Evolutionary conservation across 1,140 invertebrate genomes (phyloP), one percentile per base, ranked within the genome.

Genomic region (Leptinotarsa lineolata): DNA sequence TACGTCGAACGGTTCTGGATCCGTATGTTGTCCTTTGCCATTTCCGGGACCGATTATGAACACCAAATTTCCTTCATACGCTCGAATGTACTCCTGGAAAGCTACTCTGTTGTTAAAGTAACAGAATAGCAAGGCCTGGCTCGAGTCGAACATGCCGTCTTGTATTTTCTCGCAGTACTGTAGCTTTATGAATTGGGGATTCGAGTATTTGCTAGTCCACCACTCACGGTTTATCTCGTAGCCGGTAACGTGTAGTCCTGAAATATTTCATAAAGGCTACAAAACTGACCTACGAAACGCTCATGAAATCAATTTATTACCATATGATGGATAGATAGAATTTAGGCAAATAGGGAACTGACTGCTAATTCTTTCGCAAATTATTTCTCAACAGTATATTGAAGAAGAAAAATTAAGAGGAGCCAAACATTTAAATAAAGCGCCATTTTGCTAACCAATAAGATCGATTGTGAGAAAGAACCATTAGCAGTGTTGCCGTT

Each of bases 51-150:
- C 92, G 76, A 93, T 91, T 15, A 93, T 89, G 72, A 93, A 86
- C 6, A 93, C 76, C 60, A 89, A 85, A 22, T 84, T 85, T 2
- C 92, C 92, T 4, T 81, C 79, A 80, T 88, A 93, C 63, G 86
- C 77, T 44, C 85, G 81, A n/a, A 93, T 80, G 79, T 94, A 93
- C 11, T 90, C 83, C 6, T 84, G 72, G 83, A 93, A 93, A 18
- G 91, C 91, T 6, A 70, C 46, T 1, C 88, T 86, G 75, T 92
- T 89, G 76, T 93, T 93, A 78, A 93, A 94, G 79, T 93, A 93
- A 78, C 92, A 93, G 80, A 94, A 93, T 24, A 93, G 77, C 65
- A 93, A 77, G 0, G 90, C 91, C 68, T 86, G 86, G n/a, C 83
- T 81, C 21, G 81, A 64, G 8, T 83, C 72, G 16, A 87, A 86